These are phyloP conservation scores for Aradophagus sp. DNA, from an alignment of 1,140 invertebrate species.

Conservation along the genomic window DNA sequence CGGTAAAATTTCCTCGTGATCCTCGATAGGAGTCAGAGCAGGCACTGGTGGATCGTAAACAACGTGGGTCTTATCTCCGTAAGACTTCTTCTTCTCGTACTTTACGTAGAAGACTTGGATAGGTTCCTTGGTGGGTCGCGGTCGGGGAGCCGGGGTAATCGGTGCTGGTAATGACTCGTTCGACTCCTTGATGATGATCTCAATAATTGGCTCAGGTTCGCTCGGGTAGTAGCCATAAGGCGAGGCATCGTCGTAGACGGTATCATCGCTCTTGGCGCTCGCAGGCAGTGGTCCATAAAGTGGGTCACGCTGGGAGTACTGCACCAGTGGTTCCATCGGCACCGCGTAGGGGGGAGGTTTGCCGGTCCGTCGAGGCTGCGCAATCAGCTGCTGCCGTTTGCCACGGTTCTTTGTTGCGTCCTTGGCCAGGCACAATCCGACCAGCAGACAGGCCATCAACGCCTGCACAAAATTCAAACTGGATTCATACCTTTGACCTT, in stretches of 20 bases:
- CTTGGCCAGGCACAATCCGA: conserved; percentile 54
- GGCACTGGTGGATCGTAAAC: conserved; percentile 86
- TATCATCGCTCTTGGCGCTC: conserved; percentile 74
- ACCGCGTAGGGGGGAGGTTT: conserved; percentile 82
- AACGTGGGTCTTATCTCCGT: conserved; percentile 79
- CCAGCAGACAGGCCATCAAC: conserved; percentile 52
- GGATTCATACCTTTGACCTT: conserved; percentile 19
- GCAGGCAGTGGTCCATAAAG: conserved; percentile 79
- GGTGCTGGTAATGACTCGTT: conserved; percentile 85
- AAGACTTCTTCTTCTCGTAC: conserved; percentile 83
- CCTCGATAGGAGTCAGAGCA: conserved; percentile 79
- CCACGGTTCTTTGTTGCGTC: conserved; percentile 64
- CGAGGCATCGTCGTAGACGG: conserved; percentile 65
- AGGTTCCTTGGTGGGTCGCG: conserved; percentile 83
- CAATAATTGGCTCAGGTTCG: conserved; percentile 91
- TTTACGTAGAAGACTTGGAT: conserved; percentile 93
- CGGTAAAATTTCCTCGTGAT: conserved; percentile 76
- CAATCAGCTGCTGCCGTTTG: conserved; percentile 68
- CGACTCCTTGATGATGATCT: conserved; percentile 92
- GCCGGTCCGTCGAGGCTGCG: conserved; percentile 59
- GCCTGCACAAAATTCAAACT: conserved; percentile 47
- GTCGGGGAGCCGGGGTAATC: conserved; percentile 77
- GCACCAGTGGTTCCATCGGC: conserved; percentile 85
- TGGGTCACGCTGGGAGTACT: conserved; percentile 86
- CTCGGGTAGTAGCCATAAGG: conserved; percentile 79